A percentile compares a stretch with the other conserved stretches of the same genome.
phyloP scores from a whole-genome alignment of 2,113 vertebrate genomes.

The Mionectes macconnelli region DNA sequence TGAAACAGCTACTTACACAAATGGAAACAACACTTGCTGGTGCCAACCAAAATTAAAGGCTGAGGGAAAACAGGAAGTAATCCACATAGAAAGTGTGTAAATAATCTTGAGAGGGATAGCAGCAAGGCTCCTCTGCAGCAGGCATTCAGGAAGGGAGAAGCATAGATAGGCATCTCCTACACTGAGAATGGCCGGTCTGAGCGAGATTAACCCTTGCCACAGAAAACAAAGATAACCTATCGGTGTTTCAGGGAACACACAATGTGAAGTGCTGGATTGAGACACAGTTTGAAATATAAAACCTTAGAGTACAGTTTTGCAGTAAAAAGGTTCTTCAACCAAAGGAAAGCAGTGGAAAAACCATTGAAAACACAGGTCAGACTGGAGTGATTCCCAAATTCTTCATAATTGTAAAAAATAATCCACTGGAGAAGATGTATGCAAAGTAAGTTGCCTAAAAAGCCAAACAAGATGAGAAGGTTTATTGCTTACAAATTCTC shows the following conservation, averaged over 20 bases:
- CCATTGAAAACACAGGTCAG: background rate
- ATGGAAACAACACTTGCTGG: background rate
- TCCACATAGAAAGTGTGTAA: slow-evolving; percentile 17
- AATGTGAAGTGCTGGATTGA: background rate
- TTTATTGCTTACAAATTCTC: slow-evolving; percentile 15
- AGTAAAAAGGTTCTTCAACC: background rate
- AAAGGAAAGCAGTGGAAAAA: background rate
- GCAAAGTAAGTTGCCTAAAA: background rate
- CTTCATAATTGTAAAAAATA: background rate
- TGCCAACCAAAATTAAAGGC: slow-evolving; percentile 31
- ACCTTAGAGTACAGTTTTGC: background rate
- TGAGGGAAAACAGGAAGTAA: slow-evolving; percentile 41
- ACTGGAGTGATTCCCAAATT: background rate
- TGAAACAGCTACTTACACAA: background rate
- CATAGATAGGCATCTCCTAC: slow-evolving; percentile 30
- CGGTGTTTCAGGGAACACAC: background rate
- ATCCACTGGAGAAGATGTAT: background rate
- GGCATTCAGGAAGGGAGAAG: background rate
- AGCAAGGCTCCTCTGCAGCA: background rate
- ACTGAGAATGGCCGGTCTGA: slow-evolving; percentile 24
- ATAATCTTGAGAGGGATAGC: slow-evolving; percentile 19
- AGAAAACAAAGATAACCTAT: slow-evolving; percentile 22
- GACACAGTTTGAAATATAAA: background rate
- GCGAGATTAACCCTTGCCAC: slow-evolving; percentile 49
- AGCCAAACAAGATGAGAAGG: background rate